Conservation (phyloP, 92 coral and sea anemone genomes). For the Umimayanthus chanpuru region DNA sequence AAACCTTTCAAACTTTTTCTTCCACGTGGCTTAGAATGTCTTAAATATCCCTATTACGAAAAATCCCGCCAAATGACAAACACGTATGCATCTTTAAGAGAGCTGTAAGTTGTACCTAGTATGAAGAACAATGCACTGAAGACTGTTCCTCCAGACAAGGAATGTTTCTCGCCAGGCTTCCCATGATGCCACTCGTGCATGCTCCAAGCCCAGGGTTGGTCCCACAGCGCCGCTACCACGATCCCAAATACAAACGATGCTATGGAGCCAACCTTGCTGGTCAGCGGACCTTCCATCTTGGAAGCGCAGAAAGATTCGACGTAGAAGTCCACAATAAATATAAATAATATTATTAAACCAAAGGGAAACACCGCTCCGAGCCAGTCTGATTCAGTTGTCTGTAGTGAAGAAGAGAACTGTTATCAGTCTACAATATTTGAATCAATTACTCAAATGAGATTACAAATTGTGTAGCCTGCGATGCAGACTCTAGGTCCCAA, state of each 20-base stretch:
- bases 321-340: constrained; percentile 89
- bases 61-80: no score
- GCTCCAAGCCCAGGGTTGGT: constrained; percentile 91
- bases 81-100: background rate
- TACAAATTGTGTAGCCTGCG: no score
- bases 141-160: constrained; percentile 90
- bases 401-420: background rate
- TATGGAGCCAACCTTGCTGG: constrained; percentile 82
- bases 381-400: constrained; percentile 87
- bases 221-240: constrained; percentile 85
- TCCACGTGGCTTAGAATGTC: no score
- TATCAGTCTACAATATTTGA: background rate
- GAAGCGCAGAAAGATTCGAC: constrained; percentile 92
- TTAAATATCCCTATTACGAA: no score
- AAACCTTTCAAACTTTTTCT: no score
- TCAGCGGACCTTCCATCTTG: constrained; percentile 81
- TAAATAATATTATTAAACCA: constrained; percentile 70
- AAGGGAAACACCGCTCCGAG: constrained; percentile 72
- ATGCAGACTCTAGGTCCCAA: no score
- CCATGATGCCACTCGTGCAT: constrained; percentile 96
- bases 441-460: no score
- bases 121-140: constrained; percentile 86
- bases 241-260: constrained; percentile 89
- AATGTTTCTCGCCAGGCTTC: constrained; percentile 81
- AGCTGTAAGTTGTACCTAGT: constrained; percentile 61